Base-by-base conservation (phyloP, 2,888 invertebrate species). In the Nebria brevicollis region DNA sequence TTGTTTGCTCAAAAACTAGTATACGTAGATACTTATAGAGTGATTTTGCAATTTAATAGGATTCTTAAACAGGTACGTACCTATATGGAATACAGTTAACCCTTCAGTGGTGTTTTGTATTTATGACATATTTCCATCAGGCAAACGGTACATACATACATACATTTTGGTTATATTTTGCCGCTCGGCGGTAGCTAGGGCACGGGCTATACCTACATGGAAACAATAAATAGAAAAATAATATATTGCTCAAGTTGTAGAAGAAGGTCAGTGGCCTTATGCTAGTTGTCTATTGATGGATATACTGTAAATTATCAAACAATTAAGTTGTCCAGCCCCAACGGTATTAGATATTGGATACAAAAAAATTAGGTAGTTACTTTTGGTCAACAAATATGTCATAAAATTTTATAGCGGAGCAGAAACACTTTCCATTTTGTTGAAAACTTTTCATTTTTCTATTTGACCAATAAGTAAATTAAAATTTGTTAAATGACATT, bases 271-370 rank as follows among this genome's bases (percentile, higher is more conserved):
- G 65, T 80, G 80, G 10, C 80, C 80, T 75, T 68, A 68, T 70
- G 75, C 1, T 54, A 13, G 6, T 70, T 15, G 73, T 41, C 42
- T 80, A 70, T 70, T 70, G 80, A 72, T 41, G 80, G 75, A 64
- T 65, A 34, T 64, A 75, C 70, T 20, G 26, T 80, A 75, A 80
- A 75, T 80, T 75, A 80, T 80, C 70, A 80, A 80, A 80, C 80
- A 80, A 80, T 80, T 80, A 80, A 80, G 75, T 80, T 80, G 80
- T 80, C 72, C 80, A 43, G 74, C 65, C 43, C 41, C 66, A 74
- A 34, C 20, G 79, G 74, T 64, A 68, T 20, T 20, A 20, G 20
- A 20, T 20, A 20, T 20, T 20, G 20, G 20, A 20, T 20, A 20
- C 20, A 20, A 20, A 20, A 20, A 20, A 20, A 20, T 20, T 1